Evolutionary conservation across 2,797 vertebrate genomes (phyloP), one percentile per base, ranked within the genome.

Genomic region (Hipposideros larvatus): DNA sequence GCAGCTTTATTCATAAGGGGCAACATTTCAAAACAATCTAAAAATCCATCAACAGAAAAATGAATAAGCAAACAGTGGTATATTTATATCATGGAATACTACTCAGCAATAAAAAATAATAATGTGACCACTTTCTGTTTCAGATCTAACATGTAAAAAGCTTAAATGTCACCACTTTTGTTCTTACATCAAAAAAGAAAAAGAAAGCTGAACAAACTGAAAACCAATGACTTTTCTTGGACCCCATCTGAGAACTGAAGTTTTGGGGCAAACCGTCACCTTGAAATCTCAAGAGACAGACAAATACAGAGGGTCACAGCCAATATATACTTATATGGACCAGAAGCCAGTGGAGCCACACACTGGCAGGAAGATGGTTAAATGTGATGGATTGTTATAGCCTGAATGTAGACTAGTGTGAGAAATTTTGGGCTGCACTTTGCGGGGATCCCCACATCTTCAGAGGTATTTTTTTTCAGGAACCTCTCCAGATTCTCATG

Each of bases 331-430:
- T 87, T 55, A 19, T 4, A 10, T 8, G 34, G 1, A 83, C 46
- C 14, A 26, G 18, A 71, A 65, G 65, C 34, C 15, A 2, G n/a
- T 66, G 24, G 3, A 65, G 7, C 13, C 66, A 21, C 71, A 24
- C 75, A 59, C 24, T 59, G n/a, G 28, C 41, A 34, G 16, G 31
- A 96, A 59, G 7, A 78, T 31, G 22, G 3, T 77, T 73, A 48
- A 80, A n/a, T 79, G 43, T 91, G 43, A 87, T 94, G n/a, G 80
- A 48, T 71, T 79, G 1, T 79, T 90, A 61, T 34, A 80, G 48
- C 21, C 28, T 53, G 15, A 77, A 22, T 53, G 10, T 73, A 26
- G 41, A 53, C 53, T 34, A 41, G 3, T 51, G 11, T 80, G 9
- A 66, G 22, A 48, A 91, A 86, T 94, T 51, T 4, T 24, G 78